Evolutionary conservation across 2,888 invertebrate genomes (phyloP), one percentile per base, ranked within the genome.

Genomic region (Troides oblongomaculatus): DNA sequence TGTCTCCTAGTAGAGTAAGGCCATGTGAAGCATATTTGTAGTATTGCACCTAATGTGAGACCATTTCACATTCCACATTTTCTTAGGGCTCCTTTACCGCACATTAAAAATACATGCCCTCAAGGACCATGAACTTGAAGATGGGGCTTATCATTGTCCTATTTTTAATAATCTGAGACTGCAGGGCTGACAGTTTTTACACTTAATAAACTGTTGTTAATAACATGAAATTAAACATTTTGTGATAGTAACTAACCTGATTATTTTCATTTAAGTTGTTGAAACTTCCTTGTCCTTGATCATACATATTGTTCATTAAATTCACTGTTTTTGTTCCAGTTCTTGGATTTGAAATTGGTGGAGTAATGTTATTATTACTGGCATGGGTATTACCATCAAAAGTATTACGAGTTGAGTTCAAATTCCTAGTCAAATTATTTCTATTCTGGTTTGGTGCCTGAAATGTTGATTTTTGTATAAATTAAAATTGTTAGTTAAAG

Each of bases 251-350:
- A 83, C 88, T 84, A 78, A 90, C 92, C 75, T 88, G 89, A 78
- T 86, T 90, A 78, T 80, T 88, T 56, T 92, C 92, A 81, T 90
- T 91, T 57, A 89, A 71, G 74, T 90, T 92, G 72, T 86, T 90
- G 69, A 89, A 87, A 77, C 84, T 85, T 58, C 87, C 86, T 75
- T 91, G 92, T 61, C 86, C 88, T 74, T 86, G 89, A 69, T 92
- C 92, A 79, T 89, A 92, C 92, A 92, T 92, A 71, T 92, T 92
- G 82, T 90, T 92, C 78, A 92, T 91, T 73, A 92, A 78, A 75
- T 92, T 92, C 7, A 91, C 88, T 72, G 89, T 88, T 76, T 92
- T 92, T 8, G 89, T 88, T 25, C 83, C 87, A 70, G 84, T 79
- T 72, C 90, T 82, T 43, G 88, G 83, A 72, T 85, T 88, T 14